Evolutionary conservation across 2,888 invertebrate genomes (phyloP), one percentile per base, ranked within the genome.

Genomic region (Catocala fraxini): DNA sequence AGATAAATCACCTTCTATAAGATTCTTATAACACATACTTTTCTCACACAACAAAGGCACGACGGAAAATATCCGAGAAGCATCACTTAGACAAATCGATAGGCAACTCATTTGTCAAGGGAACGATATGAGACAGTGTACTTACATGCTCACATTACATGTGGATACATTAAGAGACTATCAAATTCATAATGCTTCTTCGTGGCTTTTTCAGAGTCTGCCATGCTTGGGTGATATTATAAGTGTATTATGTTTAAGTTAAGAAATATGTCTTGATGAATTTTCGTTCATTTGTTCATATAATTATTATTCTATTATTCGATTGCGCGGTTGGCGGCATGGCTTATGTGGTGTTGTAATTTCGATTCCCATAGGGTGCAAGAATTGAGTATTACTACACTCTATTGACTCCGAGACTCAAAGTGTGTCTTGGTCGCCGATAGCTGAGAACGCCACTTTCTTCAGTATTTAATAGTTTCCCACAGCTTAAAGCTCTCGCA

Each of bases 51-150:
- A 34, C 9, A 42, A 35, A 33, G 25, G 6, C 25, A 46, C 5
- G 42, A 54, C 15, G 46, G 54, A 9, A 54, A n/a, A 34, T 54
- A 42, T 46, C n/a, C 15, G 42, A 25, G 43, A n/a, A 35, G 51
- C 43, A 35, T 60, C 55, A 55, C 59, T 59, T 54, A 59, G 45
- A 45, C 51, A 39, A 55, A 60, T 60, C 59, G 55, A 60, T 60
- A 55, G 13, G 35, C 25, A 49, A 45, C 55, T 60, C 55, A 59
- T 60, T 60, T 60, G 59, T 60, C 59, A 60, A 45, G 45, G 12
- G 51, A 55, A 60, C 45, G 49, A 55, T 51, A 55, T 54, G 45
- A 60, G 48, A 59, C 53, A 48, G 49, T 45, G 33, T 47, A 59
- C 52, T 51, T 35, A 55, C 12, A 60, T 55, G 46, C 43, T 55